Base-by-base conservation (phyloP, 1,140 invertebrate genomes). In the Orius insidiosus region DNA sequence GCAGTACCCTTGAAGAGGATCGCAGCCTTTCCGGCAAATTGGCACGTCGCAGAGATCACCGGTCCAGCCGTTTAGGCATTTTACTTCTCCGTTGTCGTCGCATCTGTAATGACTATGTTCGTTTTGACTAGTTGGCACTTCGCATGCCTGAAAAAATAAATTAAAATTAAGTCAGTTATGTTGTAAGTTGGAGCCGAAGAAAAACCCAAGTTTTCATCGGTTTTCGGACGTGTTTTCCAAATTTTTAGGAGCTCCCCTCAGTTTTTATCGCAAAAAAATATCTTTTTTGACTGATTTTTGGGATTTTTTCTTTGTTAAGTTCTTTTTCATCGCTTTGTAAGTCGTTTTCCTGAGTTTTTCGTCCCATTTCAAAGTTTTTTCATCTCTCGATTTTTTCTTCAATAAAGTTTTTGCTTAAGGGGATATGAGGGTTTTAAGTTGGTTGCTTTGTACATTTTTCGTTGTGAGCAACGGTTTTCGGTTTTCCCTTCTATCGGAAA, bases 1-100 rank as follows among this genome's bases (percentile, higher is more conserved):
- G 63, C 92, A 97, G 58, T 84, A 88, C n/a, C 92, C 92, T 70
- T 93, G 84, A 51, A 89, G 68, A 8, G 80, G 76, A 64, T 93
- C 83, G 58, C 92, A 97, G 33, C 86, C 86, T 51, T 85, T 78
- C 46, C 77, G 72, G 64, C 92, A 97, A 55, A 86, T 81, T 2
- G 85, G 85, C 51, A 83, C 85, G 60, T 89, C 83, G 63, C 90
- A 96, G 19, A 95, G 74, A 58, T 87, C 79, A 3, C 90, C 90
- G 42, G 80, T 85, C 92, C 92, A 97, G 35, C 81, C 88, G 32
- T 80, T 75, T 32, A 88, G 64, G 59, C 92, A 97, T 59, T 86
- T 80, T 38, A 88, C 80, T 60, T 93, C 85, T 1, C 92, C 92
- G 55, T 84, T 79, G 48, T 87, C 82, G 56, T 85, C 78, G 61